Base-by-base conservation (phyloP, 2,888 invertebrate species). In the Cepaea hortensis region DNA sequence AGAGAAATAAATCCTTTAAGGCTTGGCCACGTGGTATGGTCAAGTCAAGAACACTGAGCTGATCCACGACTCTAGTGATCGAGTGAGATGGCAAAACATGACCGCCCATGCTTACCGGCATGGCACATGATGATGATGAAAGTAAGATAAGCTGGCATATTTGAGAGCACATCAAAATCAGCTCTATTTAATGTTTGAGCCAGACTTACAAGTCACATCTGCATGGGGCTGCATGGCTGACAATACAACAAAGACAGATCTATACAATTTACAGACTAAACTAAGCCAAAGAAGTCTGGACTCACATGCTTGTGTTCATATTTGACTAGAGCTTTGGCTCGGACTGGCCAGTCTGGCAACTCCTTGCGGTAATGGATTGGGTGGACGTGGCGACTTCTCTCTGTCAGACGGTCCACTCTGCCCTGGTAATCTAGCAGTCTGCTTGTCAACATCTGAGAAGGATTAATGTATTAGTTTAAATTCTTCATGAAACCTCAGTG, bases 361-460 rank as follows among this genome's bases (percentile, higher is more conserved):
- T 92, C 90, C 81, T 90, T 90, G 55, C 93, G 89, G 62, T 91
- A 90, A 87, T 92, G 89, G 35, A 93, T 91, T 0, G 93, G 93
- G 79, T 91, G 91, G 20, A 93, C 90, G 3, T 90, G 87, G 48
- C 82, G 80, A 81, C 91, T 91, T 77, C 89, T 87, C 46, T 90
- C 90, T 46, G 89, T 88, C 35, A 93, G 88, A 80, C 90, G 90
- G 68, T 93, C 92, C 0, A 91, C 90, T 46, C 92, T 88, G 18
- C 88, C 85, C 85, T 93, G 92, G 77, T 91, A 91, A 85, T 92
- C 92, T 81, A 93, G 87, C n/a, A 93, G 87, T 76, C 90, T 88
- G 20, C 89, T 90, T 4, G 91, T 91, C 3, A 93, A 90, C 76
- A 90, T 89, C 93, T 93, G 85, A 9, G 68, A 81, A n/a, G 7